Base-by-base conservation (phyloP, 2,888 invertebrate genomes). In the Glyphotaelius pellucidus region DNA sequence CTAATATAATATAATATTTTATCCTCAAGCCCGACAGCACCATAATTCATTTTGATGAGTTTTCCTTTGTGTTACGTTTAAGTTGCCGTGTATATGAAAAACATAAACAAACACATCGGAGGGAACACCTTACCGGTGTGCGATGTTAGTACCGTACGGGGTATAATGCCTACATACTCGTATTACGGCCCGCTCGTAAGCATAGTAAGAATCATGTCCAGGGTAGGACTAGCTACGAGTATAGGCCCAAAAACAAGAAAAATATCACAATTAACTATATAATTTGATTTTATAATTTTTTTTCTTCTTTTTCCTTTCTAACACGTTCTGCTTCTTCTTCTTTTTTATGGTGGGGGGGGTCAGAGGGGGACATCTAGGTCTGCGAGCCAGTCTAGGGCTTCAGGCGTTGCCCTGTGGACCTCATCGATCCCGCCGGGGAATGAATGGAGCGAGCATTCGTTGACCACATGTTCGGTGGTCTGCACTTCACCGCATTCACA, bases 1-100 rank as follows among this genome's bases (percentile, higher is more conserved):
- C 67, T 67, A 25, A 67, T 67, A 67, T 67, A 67, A 67, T 67
- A 67, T n/a, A 67, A 67, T 67, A 67, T 67, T 67, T 67, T 67
- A 67, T 30, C 86, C 86, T 52, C 42, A 42, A 52, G 30, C 38
- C 19, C 42, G 86, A 47, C 31, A 47, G 42, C 42, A 86, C 42
- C 86, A 86, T 86, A 86, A 86, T 86, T 86, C 86, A 86, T 15
- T 89, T 89, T 89, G 88, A 89, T 25, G 67, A 89, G 79, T 89
- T 89, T 89, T 89, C 67, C 38, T 89, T 86, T 86, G 86, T 38
- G 67, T 67, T 86, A 38, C 30, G 67, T 67, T 67, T 86, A 86
- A 38, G 67, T 32, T 89, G 14, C 32, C 38, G n/a, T 86, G 30
- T 35, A 79, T 89, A 89, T 89, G 35, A 79, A 89, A 32, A 86